phyloP scores from a whole-genome alignment of 1,140 invertebrate genomes.

The Penaeus chinensis region DNA sequence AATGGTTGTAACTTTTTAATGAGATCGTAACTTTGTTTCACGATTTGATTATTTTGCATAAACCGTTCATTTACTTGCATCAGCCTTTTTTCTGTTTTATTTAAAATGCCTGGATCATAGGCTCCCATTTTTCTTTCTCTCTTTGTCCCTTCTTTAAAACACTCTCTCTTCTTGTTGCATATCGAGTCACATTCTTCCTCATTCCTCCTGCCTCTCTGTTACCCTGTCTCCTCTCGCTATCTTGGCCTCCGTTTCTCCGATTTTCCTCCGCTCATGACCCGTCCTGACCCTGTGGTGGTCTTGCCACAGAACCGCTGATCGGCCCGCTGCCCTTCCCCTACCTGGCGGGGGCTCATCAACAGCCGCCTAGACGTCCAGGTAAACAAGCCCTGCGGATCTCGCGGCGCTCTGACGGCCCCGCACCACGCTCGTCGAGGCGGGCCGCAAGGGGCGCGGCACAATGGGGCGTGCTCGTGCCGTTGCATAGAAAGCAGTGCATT shows the following conservation, averaged over 20 bases:
- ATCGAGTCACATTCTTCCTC: not conserved
- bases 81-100: no score
- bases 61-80: no score
- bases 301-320: constrained; percentile 61
- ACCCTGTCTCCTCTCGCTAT: not conserved
- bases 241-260: not conserved
- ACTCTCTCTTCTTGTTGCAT: not conserved
- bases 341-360: constrained; percentile 37
- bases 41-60: no score
- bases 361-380: constrained; percentile 49
- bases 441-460: no score
- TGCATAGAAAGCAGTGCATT: no score
- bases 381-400: constrained; percentile 27
- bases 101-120: not conserved
- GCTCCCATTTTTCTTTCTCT: constrained; percentile 16
- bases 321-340: constrained; percentile 62
- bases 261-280: not conserved
- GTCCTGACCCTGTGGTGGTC: constrained; percentile 42
- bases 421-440: no score
- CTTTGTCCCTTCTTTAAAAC: not conserved
- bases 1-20: no score
- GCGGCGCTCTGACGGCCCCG: no score
- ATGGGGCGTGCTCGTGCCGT: no score
- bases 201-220: constrained; percentile 1
- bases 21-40: no score